These are phyloP conservation scores for Drosophila seguyi DNA, from an alignment of 1,140 invertebrate species.

Conservation along the genomic window DNA sequence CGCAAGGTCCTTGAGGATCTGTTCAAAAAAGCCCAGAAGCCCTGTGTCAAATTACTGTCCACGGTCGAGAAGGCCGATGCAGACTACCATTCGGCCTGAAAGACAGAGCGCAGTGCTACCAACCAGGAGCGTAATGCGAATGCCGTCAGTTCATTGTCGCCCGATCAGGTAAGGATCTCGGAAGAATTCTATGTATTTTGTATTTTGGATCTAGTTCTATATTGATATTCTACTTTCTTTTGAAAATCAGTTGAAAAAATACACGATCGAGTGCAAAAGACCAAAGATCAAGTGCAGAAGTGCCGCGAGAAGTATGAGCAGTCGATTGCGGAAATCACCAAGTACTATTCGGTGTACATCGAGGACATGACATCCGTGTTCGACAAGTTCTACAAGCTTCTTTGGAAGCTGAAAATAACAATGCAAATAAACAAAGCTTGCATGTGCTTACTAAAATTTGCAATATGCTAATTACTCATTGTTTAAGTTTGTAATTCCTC, in stretches of 20 bases:
- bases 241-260: constrained; percentile 94
- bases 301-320: constrained; percentile 97
- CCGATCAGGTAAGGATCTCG: constrained; percentile 94
- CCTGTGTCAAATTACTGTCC: constrained; percentile 96
- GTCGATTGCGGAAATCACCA: constrained; percentile 96
- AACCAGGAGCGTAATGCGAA: constrained; percentile 98
- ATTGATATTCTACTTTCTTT: not conserved
- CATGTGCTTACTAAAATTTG: constrained; percentile 7
- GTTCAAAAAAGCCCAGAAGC: constrained; percentile 99
- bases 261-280: constrained; percentile 96
- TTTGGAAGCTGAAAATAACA: not conserved
- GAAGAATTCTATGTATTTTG: not conserved
- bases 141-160: constrained; percentile 96
- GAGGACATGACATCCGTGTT: constrained; percentile 98
- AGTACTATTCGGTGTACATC: constrained; percentile 98
- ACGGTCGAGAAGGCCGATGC: constrained; percentile 97
- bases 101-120: constrained; percentile 97
- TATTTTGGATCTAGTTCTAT: not conserved
- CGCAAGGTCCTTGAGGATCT: constrained; percentile 98
- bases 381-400: constrained; percentile 94
- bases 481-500: not conserved
- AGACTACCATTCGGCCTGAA: constrained; percentile 98
- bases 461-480: constrained; percentile 11
- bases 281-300: constrained; percentile 96
- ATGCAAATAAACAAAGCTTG: not conserved